Conservation (phyloP, 2,797 vertebrate species). For the Gymnoscopelus microlampas region DNA sequence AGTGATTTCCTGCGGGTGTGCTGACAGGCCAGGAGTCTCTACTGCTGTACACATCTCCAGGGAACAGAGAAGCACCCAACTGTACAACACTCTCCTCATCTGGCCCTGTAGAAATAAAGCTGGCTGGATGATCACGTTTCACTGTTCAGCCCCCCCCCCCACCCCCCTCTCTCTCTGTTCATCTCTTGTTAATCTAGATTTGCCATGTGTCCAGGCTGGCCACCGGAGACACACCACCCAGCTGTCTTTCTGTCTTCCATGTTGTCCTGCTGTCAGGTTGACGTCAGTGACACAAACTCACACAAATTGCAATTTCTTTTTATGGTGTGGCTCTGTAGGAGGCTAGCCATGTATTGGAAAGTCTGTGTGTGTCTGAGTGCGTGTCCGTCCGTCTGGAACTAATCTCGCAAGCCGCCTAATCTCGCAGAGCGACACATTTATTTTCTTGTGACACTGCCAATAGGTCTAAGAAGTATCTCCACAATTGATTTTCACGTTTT, state of each 20-base stretch:
- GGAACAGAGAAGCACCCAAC: constrained; percentile 58
- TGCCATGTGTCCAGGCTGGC: constrained; percentile 68
- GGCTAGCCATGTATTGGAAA: too few species aligned
- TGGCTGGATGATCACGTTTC: too few species aligned
- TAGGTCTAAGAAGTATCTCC: too few species aligned
- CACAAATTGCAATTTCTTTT: constrained; percentile 35
- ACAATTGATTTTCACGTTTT: too few species aligned
- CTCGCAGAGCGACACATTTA: too few species aligned
- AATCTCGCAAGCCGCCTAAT: too few species aligned
- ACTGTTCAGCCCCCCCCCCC: constrained; percentile 14
- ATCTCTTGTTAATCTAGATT: constrained; percentile 75
- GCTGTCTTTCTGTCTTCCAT: constrained; percentile 68
- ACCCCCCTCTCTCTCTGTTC: background rate
- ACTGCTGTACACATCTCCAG: constrained; percentile 46
- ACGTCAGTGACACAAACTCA: constrained; percentile 56
- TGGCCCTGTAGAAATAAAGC: constrained; percentile 42
- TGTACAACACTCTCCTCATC: constrained; percentile 59
- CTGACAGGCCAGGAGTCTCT: constrained; percentile 42
- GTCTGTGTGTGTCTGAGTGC: too few species aligned
- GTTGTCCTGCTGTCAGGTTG: constrained; percentile 70
- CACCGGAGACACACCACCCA: constrained; percentile 20
- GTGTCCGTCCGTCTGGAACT: too few species aligned
- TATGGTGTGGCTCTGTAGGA: too few species aligned
- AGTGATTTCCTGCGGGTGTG: constrained; percentile 63
- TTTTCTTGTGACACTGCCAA: too few species aligned